Evolutionary conservation across 2,888 invertebrate species (phyloP).

Genomic region (Taenaris catops): DNA sequence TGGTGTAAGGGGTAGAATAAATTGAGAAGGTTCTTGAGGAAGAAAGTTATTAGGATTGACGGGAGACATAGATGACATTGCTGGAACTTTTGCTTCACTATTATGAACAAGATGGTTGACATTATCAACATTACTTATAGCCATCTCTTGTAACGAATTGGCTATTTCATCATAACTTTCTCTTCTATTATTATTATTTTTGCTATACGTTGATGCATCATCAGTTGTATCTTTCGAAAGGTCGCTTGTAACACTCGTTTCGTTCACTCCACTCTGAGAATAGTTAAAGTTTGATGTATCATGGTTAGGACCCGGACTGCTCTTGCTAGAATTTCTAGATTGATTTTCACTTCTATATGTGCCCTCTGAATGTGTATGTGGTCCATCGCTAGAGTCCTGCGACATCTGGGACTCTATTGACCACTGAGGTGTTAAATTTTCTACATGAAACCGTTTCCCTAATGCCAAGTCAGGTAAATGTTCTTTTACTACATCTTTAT

Average conservation of each 20-base stretch:
- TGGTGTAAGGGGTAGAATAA: constrained; percentile 12
- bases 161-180: constrained; percentile 53
- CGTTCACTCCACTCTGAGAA: constrained; percentile 46
- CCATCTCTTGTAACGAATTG: constrained; percentile 55
- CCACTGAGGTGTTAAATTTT: constrained; percentile 80
- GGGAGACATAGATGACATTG: constrained; percentile 5
- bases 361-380: constrained; percentile 80
- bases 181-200: constrained; percentile 34
- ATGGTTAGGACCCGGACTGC: constrained; percentile 59
- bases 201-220: constrained; percentile 35
- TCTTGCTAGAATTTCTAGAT: constrained; percentile 73
- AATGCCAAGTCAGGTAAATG: constrained; percentile 63
- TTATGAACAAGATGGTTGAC: constrained; percentile 30
- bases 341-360: constrained; percentile 80
- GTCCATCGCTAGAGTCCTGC: constrained; percentile 82
- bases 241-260: constrained; percentile 41
- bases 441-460: constrained; percentile 60
- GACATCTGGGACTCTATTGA: constrained; percentile 84
- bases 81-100: constrained; percentile 18
- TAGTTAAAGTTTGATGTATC: constrained; percentile 65
- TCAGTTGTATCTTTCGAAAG: constrained; percentile 47
- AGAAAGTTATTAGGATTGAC: too few relatives aligned
- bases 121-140: constrained; percentile 48
- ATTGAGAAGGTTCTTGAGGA: constrained; percentile 11
- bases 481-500: constrained; percentile 58